Evolutionary conservation across 2,113 vertebrate species (phyloP), one percentile per base, ranked within the genome.

Genomic region (Notarius quadriscutis): DNA sequence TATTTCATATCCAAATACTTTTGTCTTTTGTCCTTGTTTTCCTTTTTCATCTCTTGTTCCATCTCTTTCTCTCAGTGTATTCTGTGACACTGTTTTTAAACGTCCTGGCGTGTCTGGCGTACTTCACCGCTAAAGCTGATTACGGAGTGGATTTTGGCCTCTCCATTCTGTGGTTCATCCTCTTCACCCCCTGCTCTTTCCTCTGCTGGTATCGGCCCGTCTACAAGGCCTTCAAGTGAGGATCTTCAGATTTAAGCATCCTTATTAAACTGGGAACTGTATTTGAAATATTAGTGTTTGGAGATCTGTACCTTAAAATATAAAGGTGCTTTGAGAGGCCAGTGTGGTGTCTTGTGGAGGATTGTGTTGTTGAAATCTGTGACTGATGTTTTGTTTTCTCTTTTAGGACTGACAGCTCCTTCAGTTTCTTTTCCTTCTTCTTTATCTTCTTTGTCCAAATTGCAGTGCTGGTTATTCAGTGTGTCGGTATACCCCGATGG

Each of bases 361-460:
- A 60, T 50, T 85, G 20, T 85, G 34, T 18, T 11, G 11, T 60
- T 75, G 22, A 67, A 58, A 25, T 30, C 1, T 81, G 27, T 58
- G 17, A 60, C 55, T 22, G 20, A 75, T 51, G 4, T 30, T 79
- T 53, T 65, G 0, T 51, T 84, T 67, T 91, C 67, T 51, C 55
- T 34, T 6, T 85, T 92, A 99, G 98, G 96, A 95, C 96, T 0
- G 98, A 99, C 96, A 99, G 97, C 91, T 99, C 98, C 93, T 98
- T 99, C 96, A 99, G 96, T 93, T 99, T 98, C 96, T 99, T 99
- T 91, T 95, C 96, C 91, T 99, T 99, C 96, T 99, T 99, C 95
- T 97, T 99, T 57, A 75, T 99, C 87, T 99, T 99, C 92, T 97
- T 99, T 92, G 96, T 94, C 95, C 98, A 99, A 95, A 96, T 97